Evolutionary conservation across 2,888 invertebrate genomes (phyloP).

Genomic region (Lasioglossum vierecki): DNA sequence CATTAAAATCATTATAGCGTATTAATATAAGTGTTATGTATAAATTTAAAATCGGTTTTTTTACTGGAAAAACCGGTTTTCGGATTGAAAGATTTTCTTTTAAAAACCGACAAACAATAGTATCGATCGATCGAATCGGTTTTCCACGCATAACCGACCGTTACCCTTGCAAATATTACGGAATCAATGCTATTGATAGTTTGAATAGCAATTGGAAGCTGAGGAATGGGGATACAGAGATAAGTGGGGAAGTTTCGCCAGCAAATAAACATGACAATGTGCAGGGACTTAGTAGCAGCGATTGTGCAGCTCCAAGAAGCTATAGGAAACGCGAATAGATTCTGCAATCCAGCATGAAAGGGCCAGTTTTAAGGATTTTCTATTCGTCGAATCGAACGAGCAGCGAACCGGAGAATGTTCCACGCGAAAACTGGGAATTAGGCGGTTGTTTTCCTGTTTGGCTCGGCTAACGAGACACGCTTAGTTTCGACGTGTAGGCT

Average conservation of each 20-base stretch:
- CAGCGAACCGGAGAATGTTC: background rate
- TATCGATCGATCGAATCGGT: constrained; percentile 34
- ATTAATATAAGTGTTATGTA: no score
- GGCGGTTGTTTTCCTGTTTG: background rate
- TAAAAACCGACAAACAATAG: no score
- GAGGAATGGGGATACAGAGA: background rate
- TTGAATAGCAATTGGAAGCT: background rate
- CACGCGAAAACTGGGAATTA: background rate
- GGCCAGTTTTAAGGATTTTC: background rate
- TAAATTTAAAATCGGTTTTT: no score
- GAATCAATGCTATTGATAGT: constrained; percentile 15
- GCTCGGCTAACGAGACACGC: background rate
- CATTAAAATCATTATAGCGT: no score
- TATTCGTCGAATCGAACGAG: constrained; percentile 21
- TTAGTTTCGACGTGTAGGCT: background rate
- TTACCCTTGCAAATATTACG: constrained; percentile 23
- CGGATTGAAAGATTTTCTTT: no score
- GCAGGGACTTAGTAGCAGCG: background rate
- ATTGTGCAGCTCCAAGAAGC: background rate
- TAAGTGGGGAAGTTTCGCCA: background rate
- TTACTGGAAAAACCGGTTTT: no score
- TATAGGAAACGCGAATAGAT: background rate
- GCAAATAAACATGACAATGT: constrained; percentile 10
- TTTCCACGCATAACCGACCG: background rate
- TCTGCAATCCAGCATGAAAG: background rate